Conservation (phyloP, 2,797 vertebrate genomes). For the Balearica regulorum region DNA sequence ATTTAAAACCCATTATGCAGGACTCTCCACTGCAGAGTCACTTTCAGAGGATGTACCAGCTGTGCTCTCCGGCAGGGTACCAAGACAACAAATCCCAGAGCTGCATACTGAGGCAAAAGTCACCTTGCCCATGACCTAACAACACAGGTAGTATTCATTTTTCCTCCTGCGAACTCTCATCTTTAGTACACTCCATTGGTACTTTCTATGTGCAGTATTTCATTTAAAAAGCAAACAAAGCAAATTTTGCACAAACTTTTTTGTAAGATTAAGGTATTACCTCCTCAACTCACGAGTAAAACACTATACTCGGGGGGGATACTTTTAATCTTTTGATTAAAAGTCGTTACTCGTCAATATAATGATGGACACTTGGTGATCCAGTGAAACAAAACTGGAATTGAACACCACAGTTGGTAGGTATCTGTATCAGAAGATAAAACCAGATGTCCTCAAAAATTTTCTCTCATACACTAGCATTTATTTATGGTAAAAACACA, state of each 20-base stretch:
- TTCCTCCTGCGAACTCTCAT: neutral
- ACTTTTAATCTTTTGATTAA: neutral
- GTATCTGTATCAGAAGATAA: neutral
- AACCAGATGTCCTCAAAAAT: neutral
- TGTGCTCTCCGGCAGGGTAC: neutral
- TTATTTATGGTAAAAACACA: neutral
- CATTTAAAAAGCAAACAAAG: neutral
- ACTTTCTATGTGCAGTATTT: neutral
- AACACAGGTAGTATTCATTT: neutral
- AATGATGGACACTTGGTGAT: neutral
- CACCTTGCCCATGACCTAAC: neutral
- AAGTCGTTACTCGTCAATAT: neutral
- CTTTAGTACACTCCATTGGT: neutral
- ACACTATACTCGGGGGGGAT: neutral
- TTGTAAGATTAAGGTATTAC: neutral
- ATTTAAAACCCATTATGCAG: no score
- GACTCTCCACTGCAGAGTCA: neutral
- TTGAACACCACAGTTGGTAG: neutral
- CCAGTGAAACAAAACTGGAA: neutral
- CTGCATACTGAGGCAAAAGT: neutral
- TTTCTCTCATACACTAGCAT: neutral
- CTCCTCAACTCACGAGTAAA: neutral
- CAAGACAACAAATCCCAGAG: neutral
- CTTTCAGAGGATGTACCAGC: rapidly evolving
- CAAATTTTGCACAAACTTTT: neutral